Conservation (phyloP, 2,113 vertebrate genomes). For the Onychostruthus taczanowskii region DNA sequence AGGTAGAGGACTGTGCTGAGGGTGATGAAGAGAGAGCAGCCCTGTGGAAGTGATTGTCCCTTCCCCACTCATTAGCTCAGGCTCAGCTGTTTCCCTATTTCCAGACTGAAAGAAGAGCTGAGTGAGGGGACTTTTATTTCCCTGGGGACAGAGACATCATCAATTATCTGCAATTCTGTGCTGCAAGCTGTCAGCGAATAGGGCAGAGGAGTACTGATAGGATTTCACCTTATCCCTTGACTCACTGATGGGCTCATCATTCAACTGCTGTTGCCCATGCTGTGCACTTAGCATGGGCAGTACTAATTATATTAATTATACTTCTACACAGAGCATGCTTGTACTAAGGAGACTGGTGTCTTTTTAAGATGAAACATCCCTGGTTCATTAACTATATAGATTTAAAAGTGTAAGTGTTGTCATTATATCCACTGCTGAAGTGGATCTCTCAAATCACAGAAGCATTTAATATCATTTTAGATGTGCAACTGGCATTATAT, state of each 20-base stretch:
- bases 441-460: not conserved
- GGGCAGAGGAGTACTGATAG: not conserved
- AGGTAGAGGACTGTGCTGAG: not conserved
- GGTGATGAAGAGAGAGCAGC: not conserved
- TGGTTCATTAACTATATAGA: not conserved
- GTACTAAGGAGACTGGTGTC: not conserved
- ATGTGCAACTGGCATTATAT: not conserved
- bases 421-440: not conserved
- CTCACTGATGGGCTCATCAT: conserved; percentile 39
- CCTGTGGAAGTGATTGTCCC: not conserved
- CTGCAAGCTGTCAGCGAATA: not conserved
- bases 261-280: no score
- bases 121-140: conserved; percentile 47
- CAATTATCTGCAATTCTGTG: conserved; percentile 45
- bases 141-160: conserved; percentile 31
- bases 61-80: conserved; percentile 51
- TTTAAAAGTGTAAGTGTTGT: not conserved
- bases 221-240: conserved; percentile 46
- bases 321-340: not conserved
- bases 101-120: conserved; percentile 46
- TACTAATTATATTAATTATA: conserved; percentile 49
- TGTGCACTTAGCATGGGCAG: not conserved
- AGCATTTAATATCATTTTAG: not conserved
- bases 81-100: conserved; percentile 50
- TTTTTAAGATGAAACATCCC: not conserved